A percentile compares a stretch with the other conserved stretches of the same genome.
phyloP scores from a whole-genome alignment of 1,140 invertebrate genomes.

The Drosophila mojavensis region DNA sequence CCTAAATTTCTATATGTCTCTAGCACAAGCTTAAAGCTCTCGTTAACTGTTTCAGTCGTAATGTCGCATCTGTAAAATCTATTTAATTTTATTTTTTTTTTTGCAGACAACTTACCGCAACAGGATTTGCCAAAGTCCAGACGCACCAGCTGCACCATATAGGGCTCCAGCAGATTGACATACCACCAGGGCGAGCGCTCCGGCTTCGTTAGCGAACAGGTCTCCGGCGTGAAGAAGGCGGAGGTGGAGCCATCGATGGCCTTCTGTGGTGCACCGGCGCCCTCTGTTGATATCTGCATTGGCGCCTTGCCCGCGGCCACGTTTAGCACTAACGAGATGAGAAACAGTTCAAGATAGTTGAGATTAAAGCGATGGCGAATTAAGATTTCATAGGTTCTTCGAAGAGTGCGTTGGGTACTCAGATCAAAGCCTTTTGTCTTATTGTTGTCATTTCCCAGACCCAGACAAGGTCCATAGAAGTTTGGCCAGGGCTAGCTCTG shows the following conservation, averaged over 20 bases:
- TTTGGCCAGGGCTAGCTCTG: constrained; percentile 44
- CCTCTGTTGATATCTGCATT: constrained; percentile 95
- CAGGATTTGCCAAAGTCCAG: constrained; percentile 96
- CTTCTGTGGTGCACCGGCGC: constrained; percentile 93
- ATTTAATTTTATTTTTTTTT: not conserved
- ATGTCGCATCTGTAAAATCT: no score
- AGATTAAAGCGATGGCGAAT: constrained; percentile 19
- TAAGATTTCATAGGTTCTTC: not conserved
- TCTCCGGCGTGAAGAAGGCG: constrained; percentile 91
- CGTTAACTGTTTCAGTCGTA: no score
- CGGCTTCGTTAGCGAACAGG: constrained; percentile 93
- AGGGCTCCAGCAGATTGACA: constrained; percentile 96
- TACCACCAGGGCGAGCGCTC: constrained; percentile 97
- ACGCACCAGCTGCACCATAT: constrained; percentile 96
- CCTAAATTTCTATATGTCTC: no score
- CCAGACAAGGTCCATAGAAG: constrained; percentile 39
- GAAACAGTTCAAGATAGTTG: constrained; percentile 6
- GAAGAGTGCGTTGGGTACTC: not conserved
- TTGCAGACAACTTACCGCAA: constrained; percentile 89
- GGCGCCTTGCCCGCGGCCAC: constrained; percentile 97
- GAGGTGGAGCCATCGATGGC: constrained; percentile 96
- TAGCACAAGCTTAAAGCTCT: no score
- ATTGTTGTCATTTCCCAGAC: constrained; percentile 41
- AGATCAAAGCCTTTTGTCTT: constrained; percentile 24
- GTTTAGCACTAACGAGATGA: constrained; percentile 90